Base-by-base conservation (phyloP, 1,140 invertebrate genomes). In the Ostrea denselamellosa region DNA sequence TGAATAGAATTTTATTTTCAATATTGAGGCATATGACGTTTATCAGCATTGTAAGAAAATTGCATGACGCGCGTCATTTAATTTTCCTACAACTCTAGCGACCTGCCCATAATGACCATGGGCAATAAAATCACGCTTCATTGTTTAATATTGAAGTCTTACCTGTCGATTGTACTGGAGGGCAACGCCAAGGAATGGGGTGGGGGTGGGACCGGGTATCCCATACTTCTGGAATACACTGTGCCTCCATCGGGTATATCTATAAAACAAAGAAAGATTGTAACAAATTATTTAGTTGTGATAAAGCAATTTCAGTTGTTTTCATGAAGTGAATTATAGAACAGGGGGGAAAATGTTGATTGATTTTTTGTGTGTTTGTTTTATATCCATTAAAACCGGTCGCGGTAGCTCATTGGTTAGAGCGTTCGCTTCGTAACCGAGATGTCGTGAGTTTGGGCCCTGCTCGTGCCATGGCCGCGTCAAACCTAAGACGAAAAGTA, bases 191-290 rank as follows among this genome's bases (percentile, higher is more conserved):
- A 65, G 12, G 28, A 85, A 85, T 2, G 56, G 56, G 25, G 54
- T 65, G 9, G 56, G 58, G 8, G n/a, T n/a, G 5, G 84, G 84
- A 51, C 84, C 58, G 17, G 84, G 84, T 19, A 85, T 58, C 17
- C 84, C 84, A 7, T 44, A 44, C 58, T 58, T 9, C 22, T 25
- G 28, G 3, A 25, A 85, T 44, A 85, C 14, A n/a, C 25, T 51
- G 17, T 85, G 84, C 84, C 65, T 85, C 25, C 54, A 85, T 85
- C 56, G 7, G 84, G 56, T 54, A 54, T 86, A 56, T 8, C 68
- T 77, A 34, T 71, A 8, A 3, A 28, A 12, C 10, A 25, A 71
- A 14, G 8, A n/a, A 71, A 10, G 10, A 8, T 14, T 12, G 1
- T 25, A 9, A 12, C 22, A 3, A 12, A 12, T 71, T 34, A 28